Evolutionary conservation across 2,888 invertebrate genomes (phyloP).

Genomic region (Camponotus fellah): DNA sequence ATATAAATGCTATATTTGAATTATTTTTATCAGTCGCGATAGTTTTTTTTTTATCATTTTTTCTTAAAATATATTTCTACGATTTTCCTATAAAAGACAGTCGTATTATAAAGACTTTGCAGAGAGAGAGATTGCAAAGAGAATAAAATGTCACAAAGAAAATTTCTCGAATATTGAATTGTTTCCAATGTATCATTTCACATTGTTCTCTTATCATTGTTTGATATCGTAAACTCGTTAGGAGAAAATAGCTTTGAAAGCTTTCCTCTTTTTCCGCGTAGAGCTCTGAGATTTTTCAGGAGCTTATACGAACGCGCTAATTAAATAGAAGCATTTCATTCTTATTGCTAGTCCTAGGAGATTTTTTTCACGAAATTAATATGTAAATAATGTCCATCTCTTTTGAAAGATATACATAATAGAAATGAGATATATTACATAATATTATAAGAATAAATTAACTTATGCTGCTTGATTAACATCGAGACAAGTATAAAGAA

Average conservation of each 20-base stretch:
- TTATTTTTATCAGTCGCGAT: background rate
- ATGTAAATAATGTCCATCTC: constrained; percentile 18
- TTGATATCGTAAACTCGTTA: constrained; percentile 44
- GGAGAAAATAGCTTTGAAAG: constrained; percentile 26
- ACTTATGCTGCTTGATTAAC: constrained; percentile 16
- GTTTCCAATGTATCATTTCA: constrained; percentile 25
- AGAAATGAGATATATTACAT: background rate
- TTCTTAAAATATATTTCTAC: background rate
- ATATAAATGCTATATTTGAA: background rate
- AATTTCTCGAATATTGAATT: constrained; percentile 32
- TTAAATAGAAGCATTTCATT: constrained; percentile 34
- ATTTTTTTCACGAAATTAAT: constrained; percentile 37
- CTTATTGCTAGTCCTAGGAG: background rate
- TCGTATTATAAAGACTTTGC: background rate
- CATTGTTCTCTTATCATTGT: constrained; percentile 38
- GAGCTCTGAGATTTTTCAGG: constrained; percentile 25
- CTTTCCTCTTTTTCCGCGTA: background rate
- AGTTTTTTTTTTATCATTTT: background rate
- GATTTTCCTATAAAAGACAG: background rate
- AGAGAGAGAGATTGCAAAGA: background rate
- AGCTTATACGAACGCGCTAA: constrained; percentile 40
- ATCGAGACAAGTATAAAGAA: background rate
- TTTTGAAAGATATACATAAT: constrained; percentile 3
- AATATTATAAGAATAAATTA: constrained; percentile 4
- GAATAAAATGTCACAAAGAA: constrained; percentile 1